phyloP scores from a whole-genome alignment of 2,888 invertebrate species.

The Drosophila borealis region DNA sequence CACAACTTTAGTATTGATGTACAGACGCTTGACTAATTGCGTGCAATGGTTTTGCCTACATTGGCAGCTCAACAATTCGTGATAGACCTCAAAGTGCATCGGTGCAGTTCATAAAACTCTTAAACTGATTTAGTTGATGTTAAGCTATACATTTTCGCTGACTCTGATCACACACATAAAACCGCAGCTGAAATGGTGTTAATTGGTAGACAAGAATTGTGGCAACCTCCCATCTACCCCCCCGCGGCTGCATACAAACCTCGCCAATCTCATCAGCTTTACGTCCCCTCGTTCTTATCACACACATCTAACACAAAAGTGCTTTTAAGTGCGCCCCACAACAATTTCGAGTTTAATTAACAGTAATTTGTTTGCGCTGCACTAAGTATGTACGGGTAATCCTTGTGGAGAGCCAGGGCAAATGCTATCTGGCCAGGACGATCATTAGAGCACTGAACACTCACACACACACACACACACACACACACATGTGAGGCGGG shows the following conservation, averaged over 20 bases:
- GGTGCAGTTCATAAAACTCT: constrained; percentile 6
- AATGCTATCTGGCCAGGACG: constrained; percentile 57
- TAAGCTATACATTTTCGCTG: constrained; percentile 40
- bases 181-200: constrained; percentile 30
- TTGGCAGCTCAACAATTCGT: not conserved
- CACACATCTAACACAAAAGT: constrained; percentile 56
- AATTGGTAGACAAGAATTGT: constrained; percentile 51
- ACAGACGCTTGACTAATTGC: not conserved
- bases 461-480: constrained; percentile 16
- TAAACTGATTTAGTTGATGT: constrained; percentile 8
- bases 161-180: constrained; percentile 19
- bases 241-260: not conserved
- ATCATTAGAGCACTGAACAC: constrained; percentile 54
- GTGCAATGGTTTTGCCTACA: not conserved
- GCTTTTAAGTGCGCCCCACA: constrained; percentile 68
- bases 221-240: not conserved
- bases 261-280: constrained; percentile 49
- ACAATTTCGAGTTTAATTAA: constrained; percentile 75
- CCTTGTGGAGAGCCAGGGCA: constrained; percentile 50
- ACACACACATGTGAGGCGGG: constrained; percentile 10
- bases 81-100: constrained; percentile 1
- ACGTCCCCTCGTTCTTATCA: constrained; percentile 34
- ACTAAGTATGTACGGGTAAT: constrained; percentile 64
- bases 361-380: constrained; percentile 72
- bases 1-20: too few species aligned